phyloP scores from a whole-genome alignment of 2,113 vertebrate species.

The Oceanites oceanicus region DNA sequence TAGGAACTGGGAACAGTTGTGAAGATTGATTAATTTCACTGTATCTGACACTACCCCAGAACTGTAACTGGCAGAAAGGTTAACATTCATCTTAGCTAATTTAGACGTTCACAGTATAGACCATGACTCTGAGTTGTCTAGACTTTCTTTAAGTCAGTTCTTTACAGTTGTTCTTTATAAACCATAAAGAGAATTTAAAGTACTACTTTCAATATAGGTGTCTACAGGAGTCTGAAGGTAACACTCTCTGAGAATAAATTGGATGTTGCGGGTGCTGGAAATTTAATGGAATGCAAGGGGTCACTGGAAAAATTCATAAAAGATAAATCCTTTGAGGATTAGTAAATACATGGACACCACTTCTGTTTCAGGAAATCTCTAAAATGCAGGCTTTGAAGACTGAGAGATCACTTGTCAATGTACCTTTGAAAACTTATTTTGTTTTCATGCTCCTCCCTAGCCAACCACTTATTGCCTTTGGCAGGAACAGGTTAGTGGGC shows the following conservation, averaged over 20 bases:
- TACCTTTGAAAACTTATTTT: not conserved
- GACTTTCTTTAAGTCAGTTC: not conserved
- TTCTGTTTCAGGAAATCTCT: not conserved
- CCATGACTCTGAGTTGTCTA: not conserved
- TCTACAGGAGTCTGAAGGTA: not conserved
- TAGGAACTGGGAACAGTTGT: not conserved
- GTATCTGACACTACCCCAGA: not conserved
- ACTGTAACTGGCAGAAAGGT: not conserved
- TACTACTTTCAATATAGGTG: not conserved
- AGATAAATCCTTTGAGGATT: not conserved
- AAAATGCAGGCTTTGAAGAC: not conserved
- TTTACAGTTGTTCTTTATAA: not conserved
- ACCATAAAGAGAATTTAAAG: constrained; percentile 10
- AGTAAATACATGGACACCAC: not conserved
- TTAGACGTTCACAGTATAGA: constrained; percentile 9
- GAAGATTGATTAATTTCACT: constrained; percentile 29
- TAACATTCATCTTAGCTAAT: constrained; percentile 7
- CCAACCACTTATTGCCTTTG: not conserved
- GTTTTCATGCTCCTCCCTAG: not conserved
- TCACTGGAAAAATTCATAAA: not conserved
- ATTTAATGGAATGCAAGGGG: not conserved
- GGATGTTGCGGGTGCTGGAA: not conserved
- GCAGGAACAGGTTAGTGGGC: not conserved
- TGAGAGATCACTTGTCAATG: not conserved
- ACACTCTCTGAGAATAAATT: not conserved